Percentiles rank a stretch among this genome's conserved stretches.
phyloP scores from a whole-genome alignment of 2,113 vertebrate genomes.

The Chinchilla lanigera region DNA sequence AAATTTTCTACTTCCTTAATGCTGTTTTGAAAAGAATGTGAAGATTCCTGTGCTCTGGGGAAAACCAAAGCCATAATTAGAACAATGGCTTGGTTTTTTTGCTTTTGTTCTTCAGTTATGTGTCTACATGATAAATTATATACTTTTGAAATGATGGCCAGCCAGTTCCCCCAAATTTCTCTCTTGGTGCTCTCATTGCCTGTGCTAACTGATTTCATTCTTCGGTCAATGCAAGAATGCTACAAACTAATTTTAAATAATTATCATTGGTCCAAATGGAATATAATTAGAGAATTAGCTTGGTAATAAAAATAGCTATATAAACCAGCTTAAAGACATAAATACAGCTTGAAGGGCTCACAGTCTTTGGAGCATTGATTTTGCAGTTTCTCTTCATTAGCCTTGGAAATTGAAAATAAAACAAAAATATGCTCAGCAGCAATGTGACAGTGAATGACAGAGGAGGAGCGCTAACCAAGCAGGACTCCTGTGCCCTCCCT shows the following conservation, averaged over 20 bases:
- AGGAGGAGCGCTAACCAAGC: background rate
- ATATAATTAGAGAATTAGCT: slow-evolving; percentile 50
- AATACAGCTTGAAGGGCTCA: background rate
- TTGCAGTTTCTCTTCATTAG: background rate
- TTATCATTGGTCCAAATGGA: slow-evolving; percentile 34
- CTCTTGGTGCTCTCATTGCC: background rate
- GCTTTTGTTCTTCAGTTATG: slow-evolving; percentile 21
- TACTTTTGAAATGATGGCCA: slow-evolving; percentile 10
- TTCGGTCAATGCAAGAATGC: background rate
- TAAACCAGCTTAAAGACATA: background rate
- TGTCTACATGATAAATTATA: background rate
- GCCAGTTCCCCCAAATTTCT: background rate
- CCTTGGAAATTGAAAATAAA: slow-evolving; percentile 15
- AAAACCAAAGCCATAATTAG: slow-evolving; percentile 66
- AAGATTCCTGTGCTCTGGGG: slow-evolving; percentile 68
- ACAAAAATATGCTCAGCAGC: background rate
- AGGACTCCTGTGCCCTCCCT: background rate
- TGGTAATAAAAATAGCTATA: slow-evolving; percentile 32
- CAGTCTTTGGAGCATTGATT: background rate
- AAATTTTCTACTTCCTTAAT: slow-evolving; percentile 57
- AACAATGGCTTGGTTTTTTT: slow-evolving; percentile 47
- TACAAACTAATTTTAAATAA: slow-evolving; percentile 37
- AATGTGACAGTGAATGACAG: accelerated
- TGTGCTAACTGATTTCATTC: background rate
- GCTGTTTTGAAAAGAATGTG: slow-evolving; percentile 60